These are phyloP conservation scores for Diplodus puntazzo DNA, from an alignment of 2,797 vertebrate genomes.

Conservation along the genomic window DNA sequence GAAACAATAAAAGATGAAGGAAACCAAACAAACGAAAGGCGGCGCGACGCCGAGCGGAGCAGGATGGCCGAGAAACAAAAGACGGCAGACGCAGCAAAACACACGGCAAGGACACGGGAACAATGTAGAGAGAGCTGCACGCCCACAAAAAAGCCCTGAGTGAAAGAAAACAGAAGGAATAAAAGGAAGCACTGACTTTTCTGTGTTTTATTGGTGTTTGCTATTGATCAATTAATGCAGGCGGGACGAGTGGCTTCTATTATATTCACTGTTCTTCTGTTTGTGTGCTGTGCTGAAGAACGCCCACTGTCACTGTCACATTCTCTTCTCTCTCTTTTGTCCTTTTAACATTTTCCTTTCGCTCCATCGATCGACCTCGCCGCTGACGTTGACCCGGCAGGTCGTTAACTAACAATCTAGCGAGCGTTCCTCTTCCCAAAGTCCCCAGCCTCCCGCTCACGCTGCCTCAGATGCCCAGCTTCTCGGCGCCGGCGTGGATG, in stretches of 20 bases:
- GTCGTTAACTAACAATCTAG: slow-evolving; percentile 97
- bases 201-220: slow-evolving; percentile 47
- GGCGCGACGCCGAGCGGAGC: not conserved
- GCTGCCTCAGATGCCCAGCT: slow-evolving; percentile 96
- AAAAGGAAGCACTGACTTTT: slow-evolving; percentile 53
- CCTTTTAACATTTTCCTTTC: slow-evolving; percentile 9
- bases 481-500: slow-evolving; percentile 96
- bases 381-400: slow-evolving; percentile 77
- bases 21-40: not conserved
- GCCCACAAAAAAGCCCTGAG: slow-evolving; percentile 23
- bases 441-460: slow-evolving; percentile 96
- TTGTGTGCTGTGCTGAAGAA: slow-evolving; percentile 8
- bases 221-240: slow-evolving; percentile 39
- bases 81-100: slow-evolving; percentile 15
- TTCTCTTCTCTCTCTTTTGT: slow-evolving; percentile 43
- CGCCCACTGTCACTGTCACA: slow-evolving; percentile 12
- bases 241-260: slow-evolving; percentile 44
- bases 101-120: slow-evolving; percentile 52
- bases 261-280: slow-evolving; percentile 7
- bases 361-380: not conserved
- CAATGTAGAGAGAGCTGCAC: slow-evolving; percentile 19
- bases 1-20: slow-evolving; percentile 36
- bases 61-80: slow-evolving; percentile 21
- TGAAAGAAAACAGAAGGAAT: slow-evolving; percentile 35
- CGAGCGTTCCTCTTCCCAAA: slow-evolving; percentile 96